Percentiles rank a stretch among this genome's conserved stretches.
Conservation (phyloP, 1,140 invertebrate species). For the Cryptotermes secundus region DNA sequence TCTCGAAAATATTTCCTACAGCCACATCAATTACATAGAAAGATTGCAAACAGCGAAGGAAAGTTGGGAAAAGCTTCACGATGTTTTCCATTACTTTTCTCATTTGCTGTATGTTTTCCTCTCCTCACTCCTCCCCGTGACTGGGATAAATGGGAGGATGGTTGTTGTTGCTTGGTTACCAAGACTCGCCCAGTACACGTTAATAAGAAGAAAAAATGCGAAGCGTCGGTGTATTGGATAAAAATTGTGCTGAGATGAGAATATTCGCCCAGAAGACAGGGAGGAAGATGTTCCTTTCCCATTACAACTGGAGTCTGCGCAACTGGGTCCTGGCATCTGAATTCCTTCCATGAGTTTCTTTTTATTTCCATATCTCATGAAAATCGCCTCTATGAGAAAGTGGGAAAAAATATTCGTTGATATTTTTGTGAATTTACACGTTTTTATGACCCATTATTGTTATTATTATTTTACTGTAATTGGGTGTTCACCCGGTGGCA, state of each 20-base stretch:
- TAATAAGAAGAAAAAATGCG: background rate
- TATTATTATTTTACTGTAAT: no score
- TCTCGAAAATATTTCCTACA: no score
- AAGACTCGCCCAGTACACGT: background rate
- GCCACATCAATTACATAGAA: no score
- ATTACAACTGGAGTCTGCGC: background rate
- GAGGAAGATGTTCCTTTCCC: background rate
- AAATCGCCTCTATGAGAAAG: no score
- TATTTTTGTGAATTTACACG: no score
- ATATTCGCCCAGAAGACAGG: background rate
- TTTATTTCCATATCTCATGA: no score
- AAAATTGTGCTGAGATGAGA: background rate
- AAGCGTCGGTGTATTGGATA: background rate
- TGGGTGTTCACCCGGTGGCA: no score
- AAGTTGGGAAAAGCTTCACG: no score
- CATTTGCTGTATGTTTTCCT: background rate
- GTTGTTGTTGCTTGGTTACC: background rate
- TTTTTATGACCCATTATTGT: no score
- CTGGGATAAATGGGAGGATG: background rate
- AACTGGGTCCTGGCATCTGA: background rate
- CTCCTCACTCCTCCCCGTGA: background rate
- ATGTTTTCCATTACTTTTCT: background rate
- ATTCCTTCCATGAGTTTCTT: no score
- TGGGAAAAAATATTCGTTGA: no score
- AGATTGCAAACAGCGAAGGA: no score